A percentile compares a stretch with the other conserved stretches of the same genome.
Evolutionary conservation across 2,797 vertebrate genomes (phyloP).

Genomic region (Antrozous pallidus): DNA sequence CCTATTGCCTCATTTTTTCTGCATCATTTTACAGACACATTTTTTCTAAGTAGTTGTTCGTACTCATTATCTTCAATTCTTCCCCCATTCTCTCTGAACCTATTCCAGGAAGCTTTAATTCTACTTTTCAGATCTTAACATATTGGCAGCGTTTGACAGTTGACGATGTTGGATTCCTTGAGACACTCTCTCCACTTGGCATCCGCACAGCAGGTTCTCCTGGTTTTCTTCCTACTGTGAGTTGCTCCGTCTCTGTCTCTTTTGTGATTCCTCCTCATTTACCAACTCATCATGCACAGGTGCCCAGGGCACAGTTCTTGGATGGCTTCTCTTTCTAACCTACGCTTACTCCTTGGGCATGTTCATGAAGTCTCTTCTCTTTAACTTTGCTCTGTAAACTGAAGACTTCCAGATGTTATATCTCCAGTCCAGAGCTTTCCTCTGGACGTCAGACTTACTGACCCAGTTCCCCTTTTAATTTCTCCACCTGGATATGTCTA

Average conservation of each 20-base stretch:
- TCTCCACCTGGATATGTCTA: not conserved
- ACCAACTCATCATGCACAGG: not conserved
- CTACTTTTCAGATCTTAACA: not conserved
- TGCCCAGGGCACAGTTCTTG: not conserved
- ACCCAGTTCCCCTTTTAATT: not conserved
- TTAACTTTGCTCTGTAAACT: not conserved
- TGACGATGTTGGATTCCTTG: fast-evolving
- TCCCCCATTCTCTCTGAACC: not conserved
- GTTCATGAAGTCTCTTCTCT: not conserved
- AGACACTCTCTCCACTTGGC: not conserved
- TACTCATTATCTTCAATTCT: not conserved
- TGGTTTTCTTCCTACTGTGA: not conserved
- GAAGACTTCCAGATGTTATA: not conserved
- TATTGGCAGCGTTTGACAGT: not conserved
- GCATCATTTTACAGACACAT: not conserved
- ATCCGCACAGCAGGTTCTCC: not conserved
- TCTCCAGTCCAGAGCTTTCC: not conserved
- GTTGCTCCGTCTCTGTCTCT: not conserved
- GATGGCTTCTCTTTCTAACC: not conserved
- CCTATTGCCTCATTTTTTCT: not conserved
- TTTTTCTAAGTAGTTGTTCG: not conserved
- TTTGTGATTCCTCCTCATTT: not conserved
- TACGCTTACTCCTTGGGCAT: fast-evolving
- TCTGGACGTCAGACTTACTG: not conserved
- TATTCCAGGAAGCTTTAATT: not conserved